Conservation (phyloP, 2,888 invertebrate species). For the Agonopterix alstromeriana region DNA sequence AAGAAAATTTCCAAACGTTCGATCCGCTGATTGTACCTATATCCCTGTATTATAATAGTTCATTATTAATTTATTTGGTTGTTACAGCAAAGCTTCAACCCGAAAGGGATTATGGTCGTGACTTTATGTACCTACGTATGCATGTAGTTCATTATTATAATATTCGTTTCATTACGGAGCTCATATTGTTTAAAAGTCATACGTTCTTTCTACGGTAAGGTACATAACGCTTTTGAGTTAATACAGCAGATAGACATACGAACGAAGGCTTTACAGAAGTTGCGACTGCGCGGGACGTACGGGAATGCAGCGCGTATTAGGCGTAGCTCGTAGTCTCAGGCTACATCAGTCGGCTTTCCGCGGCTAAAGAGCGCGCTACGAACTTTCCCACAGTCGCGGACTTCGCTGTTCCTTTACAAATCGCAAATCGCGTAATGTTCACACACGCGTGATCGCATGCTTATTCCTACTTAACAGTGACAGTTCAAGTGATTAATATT, state of each 20-base stretch:
- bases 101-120: too few relatives aligned
- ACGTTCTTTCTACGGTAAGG: too few relatives aligned
- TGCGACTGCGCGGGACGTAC: constrained; percentile 62
- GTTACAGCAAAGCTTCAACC: too few relatives aligned
- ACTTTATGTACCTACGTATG: too few relatives aligned
- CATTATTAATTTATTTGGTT: too few relatives aligned
- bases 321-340: constrained; percentile 5
- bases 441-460: constrained; percentile 54
- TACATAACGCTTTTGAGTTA: not conserved
- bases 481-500: constrained; percentile 59
- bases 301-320: constrained; percentile 36
- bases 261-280: constrained; percentile 10
- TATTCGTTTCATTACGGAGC: too few relatives aligned
- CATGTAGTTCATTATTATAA: too few relatives aligned
- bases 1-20: too few relatives aligned
- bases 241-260: not conserved
- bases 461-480: constrained; percentile 53
- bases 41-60: too few relatives aligned
- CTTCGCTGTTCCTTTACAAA: constrained; percentile 16
- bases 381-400: constrained; percentile 9
- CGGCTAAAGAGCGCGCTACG: constrained; percentile 33
- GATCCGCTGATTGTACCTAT: too few relatives aligned
- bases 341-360: constrained; percentile 46
- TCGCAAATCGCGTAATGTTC: constrained; percentile 46
- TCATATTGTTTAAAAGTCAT: too few relatives aligned